phyloP scores from a whole-genome alignment of 1,140 invertebrate genomes.

The Microplitis mediator region DNA sequence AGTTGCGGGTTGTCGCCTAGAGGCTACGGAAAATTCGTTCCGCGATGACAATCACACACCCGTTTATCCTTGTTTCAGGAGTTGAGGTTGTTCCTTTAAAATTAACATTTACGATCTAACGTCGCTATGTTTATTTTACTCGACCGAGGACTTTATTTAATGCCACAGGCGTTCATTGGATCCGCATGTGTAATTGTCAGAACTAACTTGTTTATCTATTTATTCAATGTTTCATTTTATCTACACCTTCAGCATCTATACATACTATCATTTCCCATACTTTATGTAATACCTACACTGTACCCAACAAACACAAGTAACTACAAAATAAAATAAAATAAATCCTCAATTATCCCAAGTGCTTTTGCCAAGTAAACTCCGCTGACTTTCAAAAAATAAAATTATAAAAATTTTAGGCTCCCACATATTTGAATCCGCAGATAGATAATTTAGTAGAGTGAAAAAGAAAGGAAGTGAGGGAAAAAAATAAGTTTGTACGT shows the following conservation, averaged over 20 bases:
- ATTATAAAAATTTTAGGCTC: not conserved
- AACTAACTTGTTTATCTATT: not conserved
- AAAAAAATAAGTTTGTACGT: not conserved
- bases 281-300: too few relatives aligned
- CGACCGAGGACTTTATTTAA: not conserved
- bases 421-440: not conserved
- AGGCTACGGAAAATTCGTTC: slow-evolving; percentile 28
- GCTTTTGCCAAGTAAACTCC: too few relatives aligned
- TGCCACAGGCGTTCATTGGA: not conserved
- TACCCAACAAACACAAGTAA: too few relatives aligned
- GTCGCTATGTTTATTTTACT: not conserved
- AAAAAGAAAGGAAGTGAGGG: not conserved
- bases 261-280: too few relatives aligned
- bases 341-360: too few relatives aligned
- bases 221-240: not conserved
- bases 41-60: slow-evolving; percentile 19
- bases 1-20: slow-evolving; percentile 22
- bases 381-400: not conserved
- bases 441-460: not conserved
- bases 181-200: not conserved
- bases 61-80: slow-evolving; percentile 15
- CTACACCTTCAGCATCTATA: not conserved
- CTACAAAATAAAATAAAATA: too few relatives aligned
- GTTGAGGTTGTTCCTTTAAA: not conserved
- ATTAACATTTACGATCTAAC: slow-evolving; percentile 12